Evolutionary conservation across 2,797 vertebrate genomes (phyloP).

Genomic region (Rhyacichthys aspro): DNA sequence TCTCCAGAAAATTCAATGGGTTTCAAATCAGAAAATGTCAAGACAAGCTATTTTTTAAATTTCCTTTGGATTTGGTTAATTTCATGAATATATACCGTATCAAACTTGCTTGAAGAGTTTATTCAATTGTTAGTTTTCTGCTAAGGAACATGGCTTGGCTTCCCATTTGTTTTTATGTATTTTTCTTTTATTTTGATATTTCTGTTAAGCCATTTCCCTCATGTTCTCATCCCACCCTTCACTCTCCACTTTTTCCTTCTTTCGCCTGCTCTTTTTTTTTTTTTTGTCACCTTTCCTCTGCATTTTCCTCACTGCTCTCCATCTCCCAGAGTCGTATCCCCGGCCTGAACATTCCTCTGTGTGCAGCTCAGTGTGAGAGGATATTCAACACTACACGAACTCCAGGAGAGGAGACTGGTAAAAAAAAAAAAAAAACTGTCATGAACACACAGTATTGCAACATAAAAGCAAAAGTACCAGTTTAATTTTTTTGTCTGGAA

Average conservation of each 20-base stretch:
- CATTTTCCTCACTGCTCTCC: slow-evolving; percentile 30
- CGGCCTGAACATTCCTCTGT: slow-evolving; percentile 85
- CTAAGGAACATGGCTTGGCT: too few relatives aligned
- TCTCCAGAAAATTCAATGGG: background rate
- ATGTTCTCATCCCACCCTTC: slow-evolving; percentile 50
- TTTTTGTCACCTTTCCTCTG: slow-evolving; percentile 19
- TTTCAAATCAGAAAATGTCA: too few relatives aligned
- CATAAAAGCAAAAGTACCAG: background rate
- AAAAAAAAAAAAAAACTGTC: slow-evolving; percentile 79
- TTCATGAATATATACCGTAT: too few relatives aligned
- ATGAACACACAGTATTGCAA: slow-evolving; percentile 30
- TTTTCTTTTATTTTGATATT: slow-evolving; percentile 2
- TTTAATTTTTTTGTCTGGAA: too few relatives aligned
- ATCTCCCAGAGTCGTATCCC: slow-evolving; percentile 81
- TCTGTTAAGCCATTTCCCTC: slow-evolving; percentile 44
- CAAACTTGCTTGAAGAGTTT: too few relatives aligned
- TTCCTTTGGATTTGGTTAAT: too few relatives aligned
- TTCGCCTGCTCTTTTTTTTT: slow-evolving; percentile 21
- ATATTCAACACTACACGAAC: slow-evolving; percentile 89
- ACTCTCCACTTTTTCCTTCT: slow-evolving; percentile 29
- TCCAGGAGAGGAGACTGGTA: slow-evolving; percentile 87
- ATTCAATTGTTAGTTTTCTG: too few relatives aligned
- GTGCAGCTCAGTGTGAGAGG: slow-evolving; percentile 90
- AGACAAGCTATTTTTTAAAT: too few relatives aligned
- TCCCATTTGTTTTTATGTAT: slow-evolving; percentile 19